Evolutionary conservation across 2,888 invertebrate genomes (phyloP).

Genomic region (Amiota communis): DNA sequence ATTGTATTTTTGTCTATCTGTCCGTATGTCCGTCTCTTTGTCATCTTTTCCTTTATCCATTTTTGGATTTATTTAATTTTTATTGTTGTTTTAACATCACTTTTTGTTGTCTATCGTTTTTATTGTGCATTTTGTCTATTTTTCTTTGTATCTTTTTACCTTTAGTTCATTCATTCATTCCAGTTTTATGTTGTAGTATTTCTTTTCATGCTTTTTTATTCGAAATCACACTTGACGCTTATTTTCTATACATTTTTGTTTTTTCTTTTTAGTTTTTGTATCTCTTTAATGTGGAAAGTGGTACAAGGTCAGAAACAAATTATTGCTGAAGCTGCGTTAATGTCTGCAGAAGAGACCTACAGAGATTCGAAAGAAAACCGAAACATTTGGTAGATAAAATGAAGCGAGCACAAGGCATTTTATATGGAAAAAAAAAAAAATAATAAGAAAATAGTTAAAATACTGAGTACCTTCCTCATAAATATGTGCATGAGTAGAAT

Average conservation of each 20-base stretch:
- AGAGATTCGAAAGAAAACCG: conserved; percentile 3
- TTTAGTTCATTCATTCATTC: conserved; percentile 53
- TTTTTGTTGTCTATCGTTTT: conserved; percentile 10
- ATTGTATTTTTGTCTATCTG: background rate
- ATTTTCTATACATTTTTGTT: conserved; percentile 15
- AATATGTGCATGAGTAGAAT: background rate
- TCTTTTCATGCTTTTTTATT: conserved; percentile 35
- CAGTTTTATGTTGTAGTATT: conserved; percentile 21
- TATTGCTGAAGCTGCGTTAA: background rate
- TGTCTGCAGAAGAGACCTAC: background rate
- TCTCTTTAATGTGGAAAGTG: conserved; percentile 50
- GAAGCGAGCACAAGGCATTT: conserved; percentile 26
- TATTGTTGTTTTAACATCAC: background rate
- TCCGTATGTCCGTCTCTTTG: background rate
- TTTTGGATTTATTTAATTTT: conserved; percentile 7
- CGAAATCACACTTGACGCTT: background rate
- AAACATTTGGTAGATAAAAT: conserved; percentile 22
- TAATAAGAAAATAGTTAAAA: conserved; percentile 23
- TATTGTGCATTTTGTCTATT: background rate
- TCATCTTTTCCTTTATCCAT: background rate
- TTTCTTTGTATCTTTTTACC: conserved; percentile 35
- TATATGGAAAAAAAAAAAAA: background rate
- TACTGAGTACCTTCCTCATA: background rate
- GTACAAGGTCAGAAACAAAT: conserved; percentile 59
- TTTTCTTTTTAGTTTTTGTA: conserved; percentile 25